Percentiles rank a stretch among this genome's conserved stretches.
Conservation (phyloP, 2,888 invertebrate species). For the Baccha elongata region DNA sequence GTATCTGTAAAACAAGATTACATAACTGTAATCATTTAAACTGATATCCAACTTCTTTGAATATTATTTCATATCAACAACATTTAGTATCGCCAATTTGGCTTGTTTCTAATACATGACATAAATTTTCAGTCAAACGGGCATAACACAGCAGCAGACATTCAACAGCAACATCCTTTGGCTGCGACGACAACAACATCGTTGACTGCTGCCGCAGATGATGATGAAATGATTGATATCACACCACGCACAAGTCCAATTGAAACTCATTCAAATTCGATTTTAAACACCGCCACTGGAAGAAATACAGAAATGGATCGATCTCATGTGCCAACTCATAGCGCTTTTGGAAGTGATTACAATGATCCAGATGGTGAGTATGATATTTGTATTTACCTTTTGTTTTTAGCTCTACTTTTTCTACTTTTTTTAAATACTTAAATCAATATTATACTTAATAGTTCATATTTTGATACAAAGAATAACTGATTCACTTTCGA, state of each 20-base stretch:
- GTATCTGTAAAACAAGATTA: constrained; percentile 8
- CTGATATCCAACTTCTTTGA: constrained; percentile 27
- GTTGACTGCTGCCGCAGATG: constrained; percentile 81
- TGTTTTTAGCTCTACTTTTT: no score
- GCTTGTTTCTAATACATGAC: constrained; percentile 63
- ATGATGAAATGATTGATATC: constrained; percentile 87
- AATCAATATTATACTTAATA: no score
- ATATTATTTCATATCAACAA: constrained; percentile 43
- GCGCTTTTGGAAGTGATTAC: constrained; percentile 79
- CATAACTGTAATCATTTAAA: constrained; percentile 1
- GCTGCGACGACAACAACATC: constrained; percentile 78
- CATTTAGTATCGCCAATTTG: constrained; percentile 63
- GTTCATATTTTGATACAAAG: no score
- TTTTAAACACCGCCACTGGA: constrained; percentile 75
- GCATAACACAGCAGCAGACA: constrained; percentile 76
- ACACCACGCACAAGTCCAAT: constrained; percentile 83
- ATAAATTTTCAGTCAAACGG: constrained; percentile 79
- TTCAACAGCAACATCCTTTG: constrained; percentile 77
- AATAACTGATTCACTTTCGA: no score
- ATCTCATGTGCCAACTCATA: constrained; percentile 81
- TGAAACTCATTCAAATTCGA: constrained; percentile 76
- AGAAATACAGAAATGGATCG: constrained; percentile 80
- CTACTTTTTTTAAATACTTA: no score
- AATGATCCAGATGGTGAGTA: constrained; percentile 75
- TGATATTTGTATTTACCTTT: no score